These are phyloP conservation scores for Dipus sagitta DNA, from an alignment of 2,797 vertebrate genomes.

Conservation along the genomic window DNA sequence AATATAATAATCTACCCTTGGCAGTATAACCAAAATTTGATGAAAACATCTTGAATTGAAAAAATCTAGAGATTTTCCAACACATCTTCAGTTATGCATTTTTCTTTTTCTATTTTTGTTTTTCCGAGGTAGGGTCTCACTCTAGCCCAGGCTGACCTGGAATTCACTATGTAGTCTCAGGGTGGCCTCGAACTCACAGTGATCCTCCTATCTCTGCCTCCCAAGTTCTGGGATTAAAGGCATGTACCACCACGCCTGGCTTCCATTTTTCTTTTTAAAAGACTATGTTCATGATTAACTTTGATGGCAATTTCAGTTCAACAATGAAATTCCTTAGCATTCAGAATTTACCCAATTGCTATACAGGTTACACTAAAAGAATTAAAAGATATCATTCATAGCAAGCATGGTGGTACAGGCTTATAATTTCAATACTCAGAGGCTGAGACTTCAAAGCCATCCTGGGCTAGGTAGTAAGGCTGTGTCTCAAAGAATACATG, in stretches of 20 bases:
- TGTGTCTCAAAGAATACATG: no score
- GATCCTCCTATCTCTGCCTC: no score
- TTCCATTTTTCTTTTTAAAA: no score
- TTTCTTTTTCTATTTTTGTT: conserved; percentile 32
- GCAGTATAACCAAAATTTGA: conserved; percentile 38
- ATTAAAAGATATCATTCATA: neutral
- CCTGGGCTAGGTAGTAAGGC: no score
- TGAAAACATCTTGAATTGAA: neutral
- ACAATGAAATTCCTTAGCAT: neutral
- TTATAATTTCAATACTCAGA: no score
- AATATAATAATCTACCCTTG: neutral
- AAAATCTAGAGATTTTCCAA: conserved; percentile 46
- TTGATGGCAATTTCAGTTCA: conserved; percentile 3
- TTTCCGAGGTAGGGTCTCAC: no score
- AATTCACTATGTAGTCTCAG: no score
- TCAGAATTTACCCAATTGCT: neutral
- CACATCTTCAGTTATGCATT: neutral
- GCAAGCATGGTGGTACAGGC: no score
- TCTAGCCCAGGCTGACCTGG: no score
- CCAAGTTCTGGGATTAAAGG: no score
- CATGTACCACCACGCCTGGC: no score
- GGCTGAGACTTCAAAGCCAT: neutral
- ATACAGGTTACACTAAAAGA: neutral
- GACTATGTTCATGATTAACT: neutral
- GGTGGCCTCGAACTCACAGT: no score